A percentile compares a stretch with the other conserved stretches of the same genome.
phyloP scores from a whole-genome alignment of 2,797 vertebrate genomes.

The Gila robusta region DNA sequence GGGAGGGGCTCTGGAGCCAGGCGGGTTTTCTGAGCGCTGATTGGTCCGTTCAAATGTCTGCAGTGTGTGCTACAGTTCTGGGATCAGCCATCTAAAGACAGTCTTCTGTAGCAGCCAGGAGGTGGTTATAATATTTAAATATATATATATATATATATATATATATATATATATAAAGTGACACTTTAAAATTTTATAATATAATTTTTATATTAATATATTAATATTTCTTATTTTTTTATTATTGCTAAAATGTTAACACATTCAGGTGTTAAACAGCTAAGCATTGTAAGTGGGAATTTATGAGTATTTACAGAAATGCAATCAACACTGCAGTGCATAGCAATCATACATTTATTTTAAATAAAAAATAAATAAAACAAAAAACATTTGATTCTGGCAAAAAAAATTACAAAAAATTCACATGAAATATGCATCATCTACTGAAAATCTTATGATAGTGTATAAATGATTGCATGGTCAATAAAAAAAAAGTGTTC shows the following conservation, averaged over 20 bases:
- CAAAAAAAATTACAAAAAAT: not conserved
- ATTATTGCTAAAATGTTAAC: not conserved
- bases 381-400: not conserved
- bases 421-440: no score
- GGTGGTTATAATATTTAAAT: not conserved
- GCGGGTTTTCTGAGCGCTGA: constrained; percentile 55
- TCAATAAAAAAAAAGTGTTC: not conserved
- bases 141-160: no score
- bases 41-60: constrained; percentile 78
- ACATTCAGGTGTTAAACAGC: not conserved
- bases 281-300: not conserved
- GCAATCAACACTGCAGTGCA: constrained; percentile 52
- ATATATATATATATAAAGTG: no score
- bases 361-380: constrained; percentile 54
- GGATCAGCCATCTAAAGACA: not conserved
- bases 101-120: not conserved
- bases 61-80: not conserved
- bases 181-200: not conserved
- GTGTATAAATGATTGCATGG: not conserved
- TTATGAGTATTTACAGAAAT: not conserved
- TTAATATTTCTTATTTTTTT: not conserved
- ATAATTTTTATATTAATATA: not conserved
- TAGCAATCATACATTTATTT: constrained; percentile 62
- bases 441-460: not conserved
- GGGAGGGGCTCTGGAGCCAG: not conserved